phyloP scores from a whole-genome alignment of 2,888 invertebrate genomes.

The Scelioninae gen. 2 region DNA sequence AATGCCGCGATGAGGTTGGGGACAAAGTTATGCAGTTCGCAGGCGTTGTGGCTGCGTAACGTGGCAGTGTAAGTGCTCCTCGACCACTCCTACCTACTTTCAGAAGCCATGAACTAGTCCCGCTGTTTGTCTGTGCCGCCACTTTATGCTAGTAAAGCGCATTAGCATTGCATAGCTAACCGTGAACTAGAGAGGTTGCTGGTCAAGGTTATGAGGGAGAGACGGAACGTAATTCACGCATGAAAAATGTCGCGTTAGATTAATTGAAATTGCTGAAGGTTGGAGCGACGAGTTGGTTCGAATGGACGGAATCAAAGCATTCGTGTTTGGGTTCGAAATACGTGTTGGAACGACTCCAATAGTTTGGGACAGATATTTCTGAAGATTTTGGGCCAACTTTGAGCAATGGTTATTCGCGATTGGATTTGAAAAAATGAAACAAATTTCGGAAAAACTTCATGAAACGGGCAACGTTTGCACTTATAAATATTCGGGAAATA shows the following conservation, averaged over 20 bases:
- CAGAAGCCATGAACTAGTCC: slow-evolving; percentile 57
- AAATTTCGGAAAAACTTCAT: too few species aligned
- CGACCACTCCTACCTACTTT: slow-evolving; percentile 55
- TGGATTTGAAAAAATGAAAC: too few species aligned
- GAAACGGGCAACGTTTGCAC: too few species aligned
- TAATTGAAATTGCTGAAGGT: too few species aligned
- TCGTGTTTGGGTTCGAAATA: too few species aligned
- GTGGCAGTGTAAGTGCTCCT: neutral
- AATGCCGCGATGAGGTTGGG: slow-evolving; percentile 21
- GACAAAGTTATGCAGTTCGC: slow-evolving; percentile 19
- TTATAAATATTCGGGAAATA: too few species aligned
- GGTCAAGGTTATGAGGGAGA: slow-evolving; percentile 53
- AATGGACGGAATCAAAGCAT: too few species aligned
- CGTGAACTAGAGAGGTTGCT: slow-evolving; percentile 58
- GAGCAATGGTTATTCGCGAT: too few species aligned
- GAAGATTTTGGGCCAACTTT: too few species aligned
- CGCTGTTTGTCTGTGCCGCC: slow-evolving; percentile 55
- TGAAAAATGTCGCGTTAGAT: slow-evolving; percentile 28
- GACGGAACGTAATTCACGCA: slow-evolving; percentile 33
- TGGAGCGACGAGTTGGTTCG: too few species aligned
- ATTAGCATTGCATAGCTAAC: slow-evolving; percentile 60
- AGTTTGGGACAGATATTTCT: too few species aligned
- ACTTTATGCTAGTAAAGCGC: slow-evolving; percentile 59
- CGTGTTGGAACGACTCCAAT: too few species aligned
- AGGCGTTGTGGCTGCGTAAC: slow-evolving; percentile 16